phyloP scores from a whole-genome alignment of 2,888 invertebrate species.

The Aleiodes leptofemur region DNA sequence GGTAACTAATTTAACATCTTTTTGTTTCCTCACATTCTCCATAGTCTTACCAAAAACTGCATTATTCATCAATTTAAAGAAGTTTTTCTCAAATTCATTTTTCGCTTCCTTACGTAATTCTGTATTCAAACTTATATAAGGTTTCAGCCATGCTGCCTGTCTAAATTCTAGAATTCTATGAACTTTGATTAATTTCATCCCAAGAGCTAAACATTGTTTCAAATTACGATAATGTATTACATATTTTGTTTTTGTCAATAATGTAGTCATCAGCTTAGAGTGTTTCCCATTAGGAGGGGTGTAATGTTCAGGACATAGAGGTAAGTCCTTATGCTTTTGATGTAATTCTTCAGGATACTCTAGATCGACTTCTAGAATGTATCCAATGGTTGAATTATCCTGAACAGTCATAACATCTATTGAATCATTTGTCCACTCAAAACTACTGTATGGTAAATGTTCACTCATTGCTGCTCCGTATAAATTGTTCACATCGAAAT shows the following conservation, averaged over 20 bases:
- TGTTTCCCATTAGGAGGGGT: slow-evolving; percentile 21
- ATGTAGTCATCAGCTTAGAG: slow-evolving; percentile 33
- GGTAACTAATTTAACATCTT: slow-evolving; percentile 64
- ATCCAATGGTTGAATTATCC: slow-evolving; percentile 54
- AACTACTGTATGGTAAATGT: slow-evolving; percentile 48
- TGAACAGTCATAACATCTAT: not conserved
- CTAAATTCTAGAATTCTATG: slow-evolving; percentile 63
- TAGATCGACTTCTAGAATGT: slow-evolving; percentile 66
- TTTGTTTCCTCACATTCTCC: slow-evolving; percentile 69
- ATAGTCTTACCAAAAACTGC: slow-evolving; percentile 57
- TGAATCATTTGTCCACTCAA: slow-evolving; percentile 62
- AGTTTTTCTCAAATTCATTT: slow-evolving; percentile 66
- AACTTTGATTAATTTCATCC: slow-evolving; percentile 58
- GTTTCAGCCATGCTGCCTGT: slow-evolving; percentile 66
- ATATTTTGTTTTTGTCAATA: slow-evolving; percentile 52
- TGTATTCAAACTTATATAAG: slow-evolving; percentile 61
- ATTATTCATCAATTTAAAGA: slow-evolving; percentile 53
- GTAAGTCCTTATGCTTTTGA: slow-evolving; percentile 64
- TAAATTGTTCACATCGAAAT: slow-evolving; percentile 48
- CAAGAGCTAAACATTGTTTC: slow-evolving; percentile 58
- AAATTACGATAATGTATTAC: slow-evolving; percentile 67
- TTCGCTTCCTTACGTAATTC: slow-evolving; percentile 63
- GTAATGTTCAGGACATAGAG: slow-evolving; percentile 55
- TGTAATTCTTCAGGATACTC: slow-evolving; percentile 55
- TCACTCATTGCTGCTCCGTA: slow-evolving; percentile 47